Percentiles rank a stretch among this genome's conserved stretches.
Evolutionary conservation across 2,888 invertebrate genomes (phyloP).

Genomic region (Gortyna flavago): DNA sequence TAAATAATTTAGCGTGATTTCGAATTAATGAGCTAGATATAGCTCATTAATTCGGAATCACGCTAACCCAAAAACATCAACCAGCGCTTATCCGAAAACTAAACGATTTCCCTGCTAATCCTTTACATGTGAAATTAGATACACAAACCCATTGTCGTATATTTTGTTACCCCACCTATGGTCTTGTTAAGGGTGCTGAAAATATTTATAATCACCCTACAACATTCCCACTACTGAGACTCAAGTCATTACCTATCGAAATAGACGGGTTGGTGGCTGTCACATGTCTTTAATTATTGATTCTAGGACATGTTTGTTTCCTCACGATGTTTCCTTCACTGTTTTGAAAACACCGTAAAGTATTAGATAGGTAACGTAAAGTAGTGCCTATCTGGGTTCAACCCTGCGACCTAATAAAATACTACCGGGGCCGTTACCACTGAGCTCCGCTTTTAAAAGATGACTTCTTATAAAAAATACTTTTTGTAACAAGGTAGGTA

Average conservation of each 20-base stretch:
- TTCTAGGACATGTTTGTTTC: neutral
- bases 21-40: conserved; percentile 44
- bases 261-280: too few relatives aligned
- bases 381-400: neutral
- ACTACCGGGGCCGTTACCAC: neutral
- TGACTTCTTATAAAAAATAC: neutral
- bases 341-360: neutral
- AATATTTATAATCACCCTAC: neutral
- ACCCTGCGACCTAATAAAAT: neutral
- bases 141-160: neutral
- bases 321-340: neutral
- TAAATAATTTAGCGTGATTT: conserved; percentile 19
- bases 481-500: conserved; percentile 1
- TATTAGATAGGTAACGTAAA: neutral
- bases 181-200: neutral
- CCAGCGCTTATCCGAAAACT: neutral
- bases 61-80: neutral
- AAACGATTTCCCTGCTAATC: neutral
- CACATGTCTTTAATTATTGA: neutral
- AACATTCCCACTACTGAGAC: neutral
- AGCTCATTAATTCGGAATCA: too few relatives aligned
- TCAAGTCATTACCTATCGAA: neutral
- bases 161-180: neutral
- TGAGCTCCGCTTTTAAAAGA: neutral
- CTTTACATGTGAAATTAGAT: neutral